Evolutionary conservation across 2,797 vertebrate species (phyloP).

Genomic region (Cossypha polioptera): DNA sequence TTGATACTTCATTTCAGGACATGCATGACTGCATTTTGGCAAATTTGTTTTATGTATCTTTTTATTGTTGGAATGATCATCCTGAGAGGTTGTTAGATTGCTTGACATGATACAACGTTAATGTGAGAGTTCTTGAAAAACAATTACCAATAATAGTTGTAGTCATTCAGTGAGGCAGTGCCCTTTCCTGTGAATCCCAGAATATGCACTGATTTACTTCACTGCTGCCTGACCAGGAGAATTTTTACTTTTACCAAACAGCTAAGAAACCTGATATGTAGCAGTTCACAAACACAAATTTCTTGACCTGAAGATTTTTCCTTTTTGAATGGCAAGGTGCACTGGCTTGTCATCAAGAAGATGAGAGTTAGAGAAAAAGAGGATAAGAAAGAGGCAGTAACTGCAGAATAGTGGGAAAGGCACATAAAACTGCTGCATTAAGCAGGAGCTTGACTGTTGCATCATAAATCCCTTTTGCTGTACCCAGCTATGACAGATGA

Average conservation of each 20-base stretch:
- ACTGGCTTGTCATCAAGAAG: neutral
- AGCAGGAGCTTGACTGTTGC: neutral
- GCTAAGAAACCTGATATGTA: neutral
- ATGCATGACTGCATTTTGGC: neutral
- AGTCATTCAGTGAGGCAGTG: neutral
- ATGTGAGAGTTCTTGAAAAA: conserved; percentile 14
- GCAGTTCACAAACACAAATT: neutral
- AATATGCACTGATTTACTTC: neutral
- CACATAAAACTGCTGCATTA: neutral
- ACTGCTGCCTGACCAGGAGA: neutral
- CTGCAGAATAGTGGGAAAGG: neutral
- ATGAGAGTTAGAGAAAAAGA: neutral
- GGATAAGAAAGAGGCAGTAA: neutral
- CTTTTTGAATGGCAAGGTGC: neutral
- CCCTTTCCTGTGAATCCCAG: neutral
- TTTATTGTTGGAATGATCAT: conserved; percentile 20
- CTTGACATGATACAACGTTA: neutral
- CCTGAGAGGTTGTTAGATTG: neutral
- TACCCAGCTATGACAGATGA: neutral
- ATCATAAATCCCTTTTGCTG: neutral
- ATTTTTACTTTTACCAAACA: neutral
- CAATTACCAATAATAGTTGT: neutral
- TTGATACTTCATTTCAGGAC: conserved; percentile 7
- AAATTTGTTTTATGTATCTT: conserved; percentile 26
- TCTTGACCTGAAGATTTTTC: neutral